Conservation (phyloP, 2,113 vertebrate species). For the Apteryx owenii region DNA sequence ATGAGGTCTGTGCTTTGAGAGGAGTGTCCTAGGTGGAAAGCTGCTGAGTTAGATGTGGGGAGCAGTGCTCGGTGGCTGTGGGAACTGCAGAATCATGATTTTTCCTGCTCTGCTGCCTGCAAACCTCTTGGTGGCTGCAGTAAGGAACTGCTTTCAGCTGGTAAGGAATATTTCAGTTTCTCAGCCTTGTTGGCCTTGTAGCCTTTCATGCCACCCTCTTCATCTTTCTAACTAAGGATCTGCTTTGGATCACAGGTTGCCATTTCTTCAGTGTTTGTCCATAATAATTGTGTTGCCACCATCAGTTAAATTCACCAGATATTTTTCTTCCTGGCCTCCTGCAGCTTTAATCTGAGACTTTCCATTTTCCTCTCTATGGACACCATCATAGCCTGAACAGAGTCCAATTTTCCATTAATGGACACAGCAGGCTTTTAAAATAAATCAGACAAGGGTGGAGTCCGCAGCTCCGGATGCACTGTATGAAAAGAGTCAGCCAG, state of each 20-base stretch:
- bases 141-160: neutral
- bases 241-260: neutral
- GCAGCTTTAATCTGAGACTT: constrained; percentile 56
- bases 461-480: neutral
- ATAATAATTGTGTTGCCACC: constrained; percentile 1
- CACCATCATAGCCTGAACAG: constrained; percentile 26
- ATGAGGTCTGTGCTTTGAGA: neutral
- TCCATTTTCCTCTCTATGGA: constrained; percentile 51
- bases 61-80: no score
- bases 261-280: neutral
- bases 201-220: neutral
- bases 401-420: constrained; percentile 51
- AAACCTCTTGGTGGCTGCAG: no score
- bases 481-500: neutral
- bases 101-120: neutral
- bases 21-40: neutral
- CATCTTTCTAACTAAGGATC: neutral
- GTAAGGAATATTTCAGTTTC: neutral
- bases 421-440: constrained; percentile 44
- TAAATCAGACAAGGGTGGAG: constrained; percentile 32
- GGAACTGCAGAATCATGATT: neutral
- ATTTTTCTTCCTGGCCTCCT: constrained; percentile 37
- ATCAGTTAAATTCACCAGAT: constrained; percentile 40
- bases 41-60: neutral
- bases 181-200: neutral